Evolutionary conservation across 1,140 invertebrate genomes (phyloP), one percentile per base, ranked within the genome.

Genomic region (Solen grandis): DNA sequence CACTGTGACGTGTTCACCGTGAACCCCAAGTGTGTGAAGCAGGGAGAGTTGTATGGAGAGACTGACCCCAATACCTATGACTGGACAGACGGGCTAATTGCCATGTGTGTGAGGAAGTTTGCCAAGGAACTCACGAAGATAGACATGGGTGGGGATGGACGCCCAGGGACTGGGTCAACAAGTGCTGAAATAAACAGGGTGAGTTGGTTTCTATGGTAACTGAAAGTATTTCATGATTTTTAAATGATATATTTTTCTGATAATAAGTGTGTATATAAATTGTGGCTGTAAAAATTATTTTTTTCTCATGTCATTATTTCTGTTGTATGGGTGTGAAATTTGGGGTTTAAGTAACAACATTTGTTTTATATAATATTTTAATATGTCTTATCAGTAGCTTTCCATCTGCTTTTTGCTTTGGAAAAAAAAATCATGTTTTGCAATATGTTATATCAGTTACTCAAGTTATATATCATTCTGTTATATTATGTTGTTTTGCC

Each of bases 11-110:
- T 94, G 31, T 95, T 95, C 90, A 95, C 95, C 0, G 94, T 97
- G 22, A 97, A 97, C 92, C 96, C 96, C 0, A 97, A 97, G 88
- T 95, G 96, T 73, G 89, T 97, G 22, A 95, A 94, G 77, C 91
- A 96, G 57, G 95, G 95, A 5, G 96, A 97, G 92, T 90, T 97
- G 33, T 97, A 97, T 88, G 96, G 96, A 8, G 96, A 97, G 89
- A 96, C 96, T 87, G 96, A 97, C 92, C 92, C 96, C 70, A 93
- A 93, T 14, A 96, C 96, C 1, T 95, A 95, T 50, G 96, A 97
- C 92, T 97, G 96, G 96, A 94, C 94, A 82, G 96, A 97, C 92
- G 96, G 96, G 1, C 85, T 92, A 2, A 91, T 92, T 60, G 90
- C 89, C 16, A 85, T 84, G 33, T 88, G 88, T 36, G 88, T 87